Percentiles rank a stretch among this genome's conserved stretches.
phyloP scores from a whole-genome alignment of 1,140 invertebrate genomes.

The Caenorhabditis brenneri region DNA sequence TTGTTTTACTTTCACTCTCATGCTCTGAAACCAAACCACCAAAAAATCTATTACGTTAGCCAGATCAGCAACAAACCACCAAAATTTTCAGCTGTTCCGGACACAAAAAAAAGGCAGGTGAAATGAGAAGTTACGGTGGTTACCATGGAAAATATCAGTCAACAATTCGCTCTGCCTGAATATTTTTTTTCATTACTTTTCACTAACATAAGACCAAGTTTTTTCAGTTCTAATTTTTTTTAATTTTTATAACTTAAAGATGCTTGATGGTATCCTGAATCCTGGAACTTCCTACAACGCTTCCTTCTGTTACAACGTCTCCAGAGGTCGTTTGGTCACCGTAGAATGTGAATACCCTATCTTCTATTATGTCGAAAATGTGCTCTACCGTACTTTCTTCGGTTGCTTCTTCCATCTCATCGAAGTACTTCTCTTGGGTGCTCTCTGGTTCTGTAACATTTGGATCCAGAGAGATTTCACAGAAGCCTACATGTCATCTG shows the following conservation, averaged over 20 bases:
- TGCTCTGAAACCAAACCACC: no score
- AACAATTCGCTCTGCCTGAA: no score
- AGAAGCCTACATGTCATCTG: slow-evolving; percentile 14
- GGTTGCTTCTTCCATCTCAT: slow-evolving; percentile 24
- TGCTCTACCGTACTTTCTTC: background rate
- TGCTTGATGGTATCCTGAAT: slow-evolving; percentile 13
- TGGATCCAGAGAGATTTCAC: slow-evolving; percentile 28
- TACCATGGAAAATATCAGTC: no score
- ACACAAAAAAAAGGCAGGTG: no score
- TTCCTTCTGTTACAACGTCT: slow-evolving; percentile 5
- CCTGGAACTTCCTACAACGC: background rate
- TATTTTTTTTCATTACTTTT: no score
- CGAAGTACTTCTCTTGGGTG: background rate
- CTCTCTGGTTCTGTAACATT: slow-evolving; percentile 28
- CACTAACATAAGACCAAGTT: no score
- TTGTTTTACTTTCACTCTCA: no score
- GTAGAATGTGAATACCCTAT: slow-evolving; percentile 13
- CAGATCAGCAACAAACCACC: no score
- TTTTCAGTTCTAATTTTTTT: background rate
- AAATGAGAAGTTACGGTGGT: no score
- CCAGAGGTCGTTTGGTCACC: background rate
- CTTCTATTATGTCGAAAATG: slow-evolving; percentile 12
- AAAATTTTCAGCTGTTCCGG: no score
- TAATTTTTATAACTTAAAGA: background rate
- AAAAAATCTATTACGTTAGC: no score